phyloP scores from a whole-genome alignment of 2,888 invertebrate genomes.

The Lasioglossum malachurum region DNA sequence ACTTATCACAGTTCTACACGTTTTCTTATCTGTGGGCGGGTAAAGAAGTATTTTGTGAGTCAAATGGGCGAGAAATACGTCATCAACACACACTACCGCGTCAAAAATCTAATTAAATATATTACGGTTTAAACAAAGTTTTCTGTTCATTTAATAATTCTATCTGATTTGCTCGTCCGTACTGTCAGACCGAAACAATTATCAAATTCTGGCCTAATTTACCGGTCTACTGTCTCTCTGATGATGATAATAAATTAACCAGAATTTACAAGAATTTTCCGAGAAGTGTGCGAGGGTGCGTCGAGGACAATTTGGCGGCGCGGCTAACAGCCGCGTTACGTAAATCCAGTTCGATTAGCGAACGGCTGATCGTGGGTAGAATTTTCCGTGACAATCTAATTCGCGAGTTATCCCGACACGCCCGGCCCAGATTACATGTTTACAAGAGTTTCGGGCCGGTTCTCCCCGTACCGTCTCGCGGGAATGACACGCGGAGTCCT shows the following conservation, averaged over 20 bases:
- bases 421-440: constrained; percentile 40
- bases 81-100: no score
- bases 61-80: neutral
- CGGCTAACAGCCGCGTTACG: constrained; percentile 22
- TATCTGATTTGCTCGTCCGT: neutral
- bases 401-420: constrained; percentile 19
- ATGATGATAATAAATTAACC: no score
- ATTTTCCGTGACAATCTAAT: constrained; percentile 52
- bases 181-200: neutral
- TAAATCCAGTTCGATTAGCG: neutral
- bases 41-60: neutral
- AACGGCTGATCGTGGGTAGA: constrained; percentile 1
- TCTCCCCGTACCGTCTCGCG: neutral
- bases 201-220: neutral
- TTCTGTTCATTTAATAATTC: neutral
- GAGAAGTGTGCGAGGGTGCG: neutral
- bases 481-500: constrained; percentile 37
- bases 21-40: neutral
- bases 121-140: neutral
- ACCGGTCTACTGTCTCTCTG: no score
- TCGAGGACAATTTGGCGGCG: neutral
- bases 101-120: no score
- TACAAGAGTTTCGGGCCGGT: neutral
- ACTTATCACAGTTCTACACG: neutral
- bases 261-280: neutral